phyloP scores from a whole-genome alignment of 2,888 invertebrate species.

The Spisula subtruncata region DNA sequence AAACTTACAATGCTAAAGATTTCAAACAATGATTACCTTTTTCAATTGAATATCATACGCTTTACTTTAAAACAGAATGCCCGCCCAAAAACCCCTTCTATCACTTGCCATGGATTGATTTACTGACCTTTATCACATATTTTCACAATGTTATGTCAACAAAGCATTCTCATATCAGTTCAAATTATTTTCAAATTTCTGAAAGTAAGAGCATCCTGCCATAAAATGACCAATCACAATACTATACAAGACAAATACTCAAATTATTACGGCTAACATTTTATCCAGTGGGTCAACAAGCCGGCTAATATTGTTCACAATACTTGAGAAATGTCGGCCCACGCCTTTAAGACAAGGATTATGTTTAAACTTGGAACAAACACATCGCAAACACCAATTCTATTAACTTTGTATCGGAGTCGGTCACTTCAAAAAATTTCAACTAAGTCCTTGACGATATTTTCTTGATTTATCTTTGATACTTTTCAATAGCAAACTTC shows the following conservation, averaged over 20 bases:
- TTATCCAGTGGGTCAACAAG: constrained; percentile 46
- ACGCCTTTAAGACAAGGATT: constrained; percentile 38
- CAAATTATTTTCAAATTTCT: constrained; percentile 30
- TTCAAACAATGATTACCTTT: too few relatives aligned
- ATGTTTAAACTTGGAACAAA: constrained; percentile 40
- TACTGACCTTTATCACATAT: not conserved
- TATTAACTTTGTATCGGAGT: not conserved
- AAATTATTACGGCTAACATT: not conserved
- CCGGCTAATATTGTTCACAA: constrained; percentile 35
- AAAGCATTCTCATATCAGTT: not conserved
- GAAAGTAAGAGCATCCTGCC: constrained; percentile 28
- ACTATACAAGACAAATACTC: not conserved
- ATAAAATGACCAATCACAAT: constrained; percentile 37
- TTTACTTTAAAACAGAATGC: too few relatives aligned
- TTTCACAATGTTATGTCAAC: constrained; percentile 14
- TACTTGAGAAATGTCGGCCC: constrained; percentile 44
- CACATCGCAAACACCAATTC: constrained; percentile 19
- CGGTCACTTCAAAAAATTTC: not conserved
- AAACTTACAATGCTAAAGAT: too few relatives aligned
- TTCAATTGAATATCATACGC: too few relatives aligned
- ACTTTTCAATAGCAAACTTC: not conserved
- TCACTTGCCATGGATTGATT: not conserved
- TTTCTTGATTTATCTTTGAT: not conserved
- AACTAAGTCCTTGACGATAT: not conserved
- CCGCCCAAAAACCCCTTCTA: too few relatives aligned